Base-by-base conservation (phyloP, 2,888 invertebrate species). In the Craniophora ligustri region DNA sequence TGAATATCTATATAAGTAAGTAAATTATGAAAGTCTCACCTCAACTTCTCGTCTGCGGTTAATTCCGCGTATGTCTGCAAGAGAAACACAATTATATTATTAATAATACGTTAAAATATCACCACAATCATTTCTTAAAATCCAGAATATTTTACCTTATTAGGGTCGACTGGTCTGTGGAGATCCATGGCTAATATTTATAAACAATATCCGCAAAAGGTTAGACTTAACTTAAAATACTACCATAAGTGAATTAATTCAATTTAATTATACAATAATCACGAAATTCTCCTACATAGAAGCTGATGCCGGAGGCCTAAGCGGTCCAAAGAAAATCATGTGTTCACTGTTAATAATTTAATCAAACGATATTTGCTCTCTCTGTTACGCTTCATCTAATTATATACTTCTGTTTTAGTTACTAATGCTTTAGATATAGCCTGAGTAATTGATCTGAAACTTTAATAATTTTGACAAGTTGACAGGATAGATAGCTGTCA, bases 11-110 rank as follows among this genome's bases (percentile, higher is more conserved):
- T 0, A 8, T 26, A 35, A 44, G 15, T 0, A 23, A 13, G 21
- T 21, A 36, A 21, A 32, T 5, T 15, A 1, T 31, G 34, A 19
- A 42, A 26, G 55, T 56, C 83, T 86, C 88, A 96, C 96, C 96
- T 95, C 89, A 95, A 92, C 90, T 95, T 96, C 85, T 97, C 97
- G 68, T 97, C 97, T 4, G 95, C 94, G n/a, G 96, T 95, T 88
- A 97, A 89, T 72, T 96, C 95, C 48, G 95, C 96, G 72, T 96
- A 92, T 35, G 95, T 96, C 96, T 97, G 88, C 28, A 92, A 92
- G 76, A 79, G 69, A 82, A 66, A 75, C 57, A 47, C 47, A 60
- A 42, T 45, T 41, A 31, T 35, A 45, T 48, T 48, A 53, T 49
- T 41, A 49, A 32, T 58, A 61, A 61, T 48, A 48, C 32, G 32